These are phyloP conservation scores for Ctenodactylus gundi DNA, from an alignment of 2,113 vertebrate genomes.

Conservation along the genomic window DNA sequence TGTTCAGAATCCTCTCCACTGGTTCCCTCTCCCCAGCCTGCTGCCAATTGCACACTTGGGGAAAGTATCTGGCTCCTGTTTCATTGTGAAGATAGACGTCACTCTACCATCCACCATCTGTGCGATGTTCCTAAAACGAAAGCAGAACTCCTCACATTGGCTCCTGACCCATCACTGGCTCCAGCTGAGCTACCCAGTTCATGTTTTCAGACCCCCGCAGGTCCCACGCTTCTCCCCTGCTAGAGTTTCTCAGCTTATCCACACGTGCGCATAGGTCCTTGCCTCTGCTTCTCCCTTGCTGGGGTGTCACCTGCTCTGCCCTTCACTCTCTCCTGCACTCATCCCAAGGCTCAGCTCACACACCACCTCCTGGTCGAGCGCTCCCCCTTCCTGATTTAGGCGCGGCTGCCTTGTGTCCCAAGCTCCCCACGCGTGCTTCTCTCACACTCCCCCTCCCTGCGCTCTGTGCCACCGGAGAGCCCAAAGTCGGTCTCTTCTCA, in stretches of 20 bases:
- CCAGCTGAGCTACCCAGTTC: background rate
- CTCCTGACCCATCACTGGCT: background rate
- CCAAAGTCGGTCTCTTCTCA: background rate
- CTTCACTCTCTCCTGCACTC: background rate
- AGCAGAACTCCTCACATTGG: background rate
- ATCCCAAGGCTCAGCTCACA: too few relatives aligned
- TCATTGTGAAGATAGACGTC: background rate
- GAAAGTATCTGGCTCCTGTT: background rate
- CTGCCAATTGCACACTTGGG: background rate
- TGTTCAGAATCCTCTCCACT: background rate
- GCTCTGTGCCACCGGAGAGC: too few relatives aligned
- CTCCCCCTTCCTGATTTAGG: background rate
- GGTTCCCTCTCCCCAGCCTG: background rate
- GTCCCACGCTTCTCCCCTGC: too few relatives aligned
- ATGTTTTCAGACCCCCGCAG: background rate
- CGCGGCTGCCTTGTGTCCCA: background rate
- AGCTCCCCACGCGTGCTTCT: accelerated
- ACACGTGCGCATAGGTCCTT: background rate
- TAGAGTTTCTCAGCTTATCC: background rate
- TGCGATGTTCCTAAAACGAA: background rate
- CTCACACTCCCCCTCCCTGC: accelerated
- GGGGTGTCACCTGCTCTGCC: background rate
- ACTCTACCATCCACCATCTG: background rate
- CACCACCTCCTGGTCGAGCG: too few relatives aligned
- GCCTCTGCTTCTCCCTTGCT: background rate